Base-by-base conservation (phyloP, 2,113 vertebrate genomes). In the Pheucticus melanocephalus region DNA sequence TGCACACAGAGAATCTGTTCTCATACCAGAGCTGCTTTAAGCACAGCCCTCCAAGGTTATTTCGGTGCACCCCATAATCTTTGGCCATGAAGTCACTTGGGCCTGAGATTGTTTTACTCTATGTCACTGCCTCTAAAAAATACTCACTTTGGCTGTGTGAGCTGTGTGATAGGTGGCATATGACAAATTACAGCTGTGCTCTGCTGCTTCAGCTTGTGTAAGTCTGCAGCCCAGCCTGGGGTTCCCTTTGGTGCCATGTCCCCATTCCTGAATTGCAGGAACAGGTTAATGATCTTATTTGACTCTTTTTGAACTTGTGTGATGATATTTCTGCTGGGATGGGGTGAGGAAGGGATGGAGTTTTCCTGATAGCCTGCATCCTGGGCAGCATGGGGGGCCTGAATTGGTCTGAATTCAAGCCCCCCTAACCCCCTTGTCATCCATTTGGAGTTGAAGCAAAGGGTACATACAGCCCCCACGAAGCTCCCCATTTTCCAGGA, bases 311-410 rank as follows among this genome's bases (percentile, higher is more conserved):
- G 39, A 47, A 31, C 6, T 30, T 0, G 2, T 30, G 13, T 11
- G 22, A 15, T 30, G 50, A 15, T n/a, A 25, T 31, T 80, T 2
- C 42, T 73, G 45, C 59, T 14, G 3, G 17, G 39, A 12, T 37
- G n/a, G 25, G 30, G 3, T 53, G 61, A 72, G 57, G 51, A 68
- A 56, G 20, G 20, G 65, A 11, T 69, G 53, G 42, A 64, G 16
- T 12, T 48, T 1, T 65, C 5, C 22, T 44, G 22, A 15, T 4
- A 85, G 21, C 39, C 21, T 12, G 4, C 22, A 35, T 22, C 18
- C 8, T 2, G 0, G 0, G 24, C 40, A 82, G 61, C 13, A 7
- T 9, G 1, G 1, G 11, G n/a, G 7, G 20, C 33, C 23, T 47
- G 23, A 63, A 15, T 0, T 80, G 23, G 51, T 5, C 44, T 51